Evolutionary conservation across 1,140 invertebrate genomes (phyloP).

Genomic region (Tachypleus tridentatus): DNA sequence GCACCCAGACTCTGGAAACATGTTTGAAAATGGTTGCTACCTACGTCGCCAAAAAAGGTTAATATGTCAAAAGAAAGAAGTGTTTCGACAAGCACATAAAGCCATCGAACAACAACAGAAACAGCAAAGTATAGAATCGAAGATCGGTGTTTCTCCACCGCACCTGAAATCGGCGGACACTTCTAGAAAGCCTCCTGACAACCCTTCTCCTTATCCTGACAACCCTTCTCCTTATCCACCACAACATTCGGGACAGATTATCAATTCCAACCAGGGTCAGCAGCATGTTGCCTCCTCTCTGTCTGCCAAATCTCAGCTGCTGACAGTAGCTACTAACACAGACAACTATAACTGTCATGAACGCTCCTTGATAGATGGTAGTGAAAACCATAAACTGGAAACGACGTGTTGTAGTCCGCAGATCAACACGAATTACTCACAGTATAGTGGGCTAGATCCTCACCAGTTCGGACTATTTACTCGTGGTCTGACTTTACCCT

Average conservation of each 20-base stretch:
- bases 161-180: too few species aligned
- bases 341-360: too few species aligned
- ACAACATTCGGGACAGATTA: too few species aligned
- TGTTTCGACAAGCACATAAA: slow-evolving; percentile 52
- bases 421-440: slow-evolving; percentile 8
- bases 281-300: too few species aligned
- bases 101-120: too few species aligned
- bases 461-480: slow-evolving; percentile 22
- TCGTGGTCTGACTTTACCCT: slow-evolving; percentile 9
- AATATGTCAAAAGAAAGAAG: slow-evolving; percentile 91
- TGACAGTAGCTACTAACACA: too few species aligned
- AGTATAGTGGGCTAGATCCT: slow-evolving; percentile 12
- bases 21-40: slow-evolving; percentile 98
- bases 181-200: too few species aligned
- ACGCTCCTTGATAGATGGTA: too few species aligned
- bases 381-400: slow-evolving; percentile 14
- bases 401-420: slow-evolving; percentile 25
- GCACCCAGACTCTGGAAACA: slow-evolving; percentile 84
- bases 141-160: background rate
- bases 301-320: too few species aligned
- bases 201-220: too few species aligned
- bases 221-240: too few species aligned
- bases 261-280: too few species aligned
- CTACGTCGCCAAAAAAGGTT: slow-evolving; percentile 51
- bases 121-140: slow-evolving; percentile 8